A percentile compares a stretch with the other conserved stretches of the same genome.
phyloP scores from a whole-genome alignment of 2,888 invertebrate species.

The Drosophila planitibia region DNA sequence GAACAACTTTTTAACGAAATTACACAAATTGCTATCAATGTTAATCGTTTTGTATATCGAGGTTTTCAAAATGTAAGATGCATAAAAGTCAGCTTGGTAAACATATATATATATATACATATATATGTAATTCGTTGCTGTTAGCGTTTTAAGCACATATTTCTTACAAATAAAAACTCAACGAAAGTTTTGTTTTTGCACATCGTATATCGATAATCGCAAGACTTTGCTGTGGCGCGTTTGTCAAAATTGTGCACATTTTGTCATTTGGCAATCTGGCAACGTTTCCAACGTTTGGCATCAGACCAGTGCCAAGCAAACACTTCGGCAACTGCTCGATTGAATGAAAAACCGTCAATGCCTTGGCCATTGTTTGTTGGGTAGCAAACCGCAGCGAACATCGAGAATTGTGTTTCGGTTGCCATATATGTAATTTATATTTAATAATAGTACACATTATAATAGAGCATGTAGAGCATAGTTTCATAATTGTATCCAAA shows the following conservation, averaged over 20 bases:
- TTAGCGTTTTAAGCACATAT: neutral
- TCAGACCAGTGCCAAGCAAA: conserved; percentile 47
- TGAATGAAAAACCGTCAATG: conserved; percentile 38
- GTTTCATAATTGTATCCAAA: conserved; percentile 40
- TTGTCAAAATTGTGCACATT: conserved; percentile 29
- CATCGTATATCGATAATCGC: conserved; percentile 34
- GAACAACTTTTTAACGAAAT: conserved; percentile 56
- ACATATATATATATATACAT: neutral
- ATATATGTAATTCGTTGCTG: neutral
- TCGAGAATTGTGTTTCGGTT: conserved; percentile 48
- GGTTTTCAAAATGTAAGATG: neutral
- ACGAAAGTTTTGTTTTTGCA: neutral
- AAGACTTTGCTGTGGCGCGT: neutral
- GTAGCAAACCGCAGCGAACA: conserved; percentile 53
- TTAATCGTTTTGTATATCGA: neutral
- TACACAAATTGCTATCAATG: conserved; percentile 26
- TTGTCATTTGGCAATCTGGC: conserved; percentile 35
- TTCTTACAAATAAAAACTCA: neutral
- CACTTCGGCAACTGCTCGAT: conserved; percentile 30
- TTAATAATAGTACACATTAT: conserved; percentile 55
- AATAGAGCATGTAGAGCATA: conserved; percentile 31
- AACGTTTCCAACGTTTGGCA: conserved; percentile 25
- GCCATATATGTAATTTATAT: conserved; percentile 55
- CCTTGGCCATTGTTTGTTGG: conserved; percentile 49
- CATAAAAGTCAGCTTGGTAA: neutral